Evolutionary conservation across 1,140 invertebrate genomes (phyloP), one percentile per base, ranked within the genome.

Genomic region (Ruditapes philippinarum): DNA sequence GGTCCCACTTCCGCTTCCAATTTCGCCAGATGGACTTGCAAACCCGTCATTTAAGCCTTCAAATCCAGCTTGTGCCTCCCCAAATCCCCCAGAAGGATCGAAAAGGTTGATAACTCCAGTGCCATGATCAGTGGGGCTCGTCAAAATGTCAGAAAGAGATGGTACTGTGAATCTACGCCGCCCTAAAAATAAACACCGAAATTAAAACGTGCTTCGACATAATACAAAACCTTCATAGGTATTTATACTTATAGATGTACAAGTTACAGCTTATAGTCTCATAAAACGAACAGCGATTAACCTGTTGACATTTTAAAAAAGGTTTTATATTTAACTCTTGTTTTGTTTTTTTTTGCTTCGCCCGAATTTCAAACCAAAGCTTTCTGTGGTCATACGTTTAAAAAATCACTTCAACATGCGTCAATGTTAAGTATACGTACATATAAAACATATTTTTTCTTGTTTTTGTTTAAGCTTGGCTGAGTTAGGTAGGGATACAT

Each of bases 71-170:
- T 33, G 40, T 49, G 25, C 0, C 33, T 25, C 65, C 25, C 28
- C 31, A 19, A 40, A 36, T 14, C 33, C 51, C 25, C 31, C 25
- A 9, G 76, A 11, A 28, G 73, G 1, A 11, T 1, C 1, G 3
- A 45, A 51, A 0, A 80, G 28, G n/a, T 80, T 51, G 0, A 80
- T 17, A 9, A 80, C 51, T 57, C 49, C 45, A 25, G 76, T 36
- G 31, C 60, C 76, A 3, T 57, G 36, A 33, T 22, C n/a, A 14
- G 4, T 28, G 4, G 31, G 57, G 11, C 60, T 31, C 2, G 49
- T 49, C 0, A 80, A 51, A 9, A 80, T 57, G 25, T 80, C 76
- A 0, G 76, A 80, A 9, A 80, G 38, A 7, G 76, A 80, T n/a
- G 76, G 76, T 36, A 54, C 31, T 17, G 7, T 33, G 1, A n/a